Evolutionary conservation across 2,113 vertebrate species (phyloP), one percentile per base, ranked within the genome.

Genomic region (Anhinga anhinga): DNA sequence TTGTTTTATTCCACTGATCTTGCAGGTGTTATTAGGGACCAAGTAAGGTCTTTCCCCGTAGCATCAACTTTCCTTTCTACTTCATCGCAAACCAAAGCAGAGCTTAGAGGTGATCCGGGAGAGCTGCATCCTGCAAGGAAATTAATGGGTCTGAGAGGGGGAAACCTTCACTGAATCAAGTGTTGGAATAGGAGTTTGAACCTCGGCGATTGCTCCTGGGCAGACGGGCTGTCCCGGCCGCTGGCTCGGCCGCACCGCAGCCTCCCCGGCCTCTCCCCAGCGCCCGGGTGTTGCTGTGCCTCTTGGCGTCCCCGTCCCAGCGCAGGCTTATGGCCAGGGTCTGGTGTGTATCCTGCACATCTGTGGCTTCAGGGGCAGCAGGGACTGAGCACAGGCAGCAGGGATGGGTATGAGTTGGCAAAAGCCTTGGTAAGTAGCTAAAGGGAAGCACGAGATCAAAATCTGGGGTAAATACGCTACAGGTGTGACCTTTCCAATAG

Each of bases 231-330:
- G 49, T 59, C 22, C 88, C 5, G 19, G 84, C 61, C 0, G 0
- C 55, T 71, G 66, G 42, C 27, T 77, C 6, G 4, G 92, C 69
- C 55, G 34, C 27, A 0, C 7, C 13, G 8, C 47, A 36, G 50
- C 67, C 34, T 70, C 44, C 38, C 45, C 0, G 0, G 7, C 36
- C 25, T 53, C 50, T 42, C 50, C 63, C 30, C 2, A 3, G 1
- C 2, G 1, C 59, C 18, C 0, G 1, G 47, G 5, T 23, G 34
- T 13, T 72, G 49, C 50, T 3, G 2, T n/a, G 11, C 25, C 66
- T n/a, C 30, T 20, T 0, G 16, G 36, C 36, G 3, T 11, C 50
- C 3, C 0, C 2, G 2, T 44, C 55, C 62, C 20, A 5, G 29
- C 14, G 36, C 3, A 9, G 50, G 14, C 44, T 44, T 42, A 5